Conservation (phyloP, 2,113 vertebrate species). For the Triplophysa tibetana region DNA sequence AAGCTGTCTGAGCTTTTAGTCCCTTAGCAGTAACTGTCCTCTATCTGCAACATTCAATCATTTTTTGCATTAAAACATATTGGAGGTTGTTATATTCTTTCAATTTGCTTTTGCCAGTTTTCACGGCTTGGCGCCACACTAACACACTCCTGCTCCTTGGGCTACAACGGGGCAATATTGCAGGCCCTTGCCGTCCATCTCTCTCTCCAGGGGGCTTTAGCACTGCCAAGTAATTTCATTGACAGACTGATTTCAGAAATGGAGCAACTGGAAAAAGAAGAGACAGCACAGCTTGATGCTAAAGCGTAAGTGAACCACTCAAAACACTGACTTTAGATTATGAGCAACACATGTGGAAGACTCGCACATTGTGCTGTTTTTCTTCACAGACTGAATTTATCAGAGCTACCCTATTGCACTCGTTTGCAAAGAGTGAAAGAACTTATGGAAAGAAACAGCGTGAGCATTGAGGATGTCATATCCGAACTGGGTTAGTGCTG, state of each 20-base stretch:
- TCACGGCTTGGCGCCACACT: conserved; percentile 86
- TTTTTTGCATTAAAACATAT: not conserved
- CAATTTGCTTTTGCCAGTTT: conserved; percentile 71
- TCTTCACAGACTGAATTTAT: conserved; percentile 83
- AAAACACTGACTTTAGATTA: not conserved
- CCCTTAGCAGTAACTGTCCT: no score
- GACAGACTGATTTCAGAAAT: conserved; percentile 88
- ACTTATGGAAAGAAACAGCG: conserved; percentile 81
- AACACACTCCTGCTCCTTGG: conserved; percentile 93
- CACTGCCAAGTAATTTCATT: conserved; percentile 81
- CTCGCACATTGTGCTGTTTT: not conserved
- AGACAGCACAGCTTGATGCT: conserved; percentile 84
- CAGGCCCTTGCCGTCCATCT: conserved; percentile 93
- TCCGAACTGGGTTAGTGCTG: conserved; percentile 84
- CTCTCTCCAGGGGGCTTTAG: conserved; percentile 83
- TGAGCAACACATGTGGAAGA: not conserved
- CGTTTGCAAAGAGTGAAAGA: conserved; percentile 90
- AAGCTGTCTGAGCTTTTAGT: no score
- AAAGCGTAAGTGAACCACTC: conserved; percentile 76
- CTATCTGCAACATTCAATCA: not conserved
- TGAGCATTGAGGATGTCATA: conserved; percentile 90
- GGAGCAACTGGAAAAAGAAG: conserved; percentile 86
- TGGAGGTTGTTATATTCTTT: not conserved
- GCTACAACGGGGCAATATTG: conserved; percentile 93
- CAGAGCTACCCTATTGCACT: conserved; percentile 88